phyloP scores from a whole-genome alignment of 2,888 invertebrate species.

The Chloroclystis v-ata region DNA sequence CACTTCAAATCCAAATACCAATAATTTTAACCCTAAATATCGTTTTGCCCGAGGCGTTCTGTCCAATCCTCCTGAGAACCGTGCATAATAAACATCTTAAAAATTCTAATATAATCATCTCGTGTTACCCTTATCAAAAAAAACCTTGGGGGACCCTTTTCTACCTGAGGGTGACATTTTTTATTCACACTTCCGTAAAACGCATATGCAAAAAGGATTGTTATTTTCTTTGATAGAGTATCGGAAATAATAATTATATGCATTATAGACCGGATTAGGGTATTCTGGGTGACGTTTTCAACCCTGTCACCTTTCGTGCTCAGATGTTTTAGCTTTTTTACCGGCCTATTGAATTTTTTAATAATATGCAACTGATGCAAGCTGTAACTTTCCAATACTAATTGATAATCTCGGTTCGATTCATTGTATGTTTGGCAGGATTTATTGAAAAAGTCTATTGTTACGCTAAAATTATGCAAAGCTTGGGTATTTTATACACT shows the following conservation, averaged over 20 bases:
- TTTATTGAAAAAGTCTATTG: conserved; percentile 36
- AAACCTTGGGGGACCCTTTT: conserved; percentile 64
- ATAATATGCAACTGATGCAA: conserved; percentile 67
- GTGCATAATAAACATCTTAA: conserved; percentile 72
- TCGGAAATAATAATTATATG: conserved; percentile 79
- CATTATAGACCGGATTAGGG: conserved; percentile 75
- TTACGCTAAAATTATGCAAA: conserved; percentile 31
- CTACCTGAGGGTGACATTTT: conserved; percentile 75
- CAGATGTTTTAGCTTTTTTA: conserved; percentile 58
- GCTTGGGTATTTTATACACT: conserved; percentile 2
- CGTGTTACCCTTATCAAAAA: conserved; percentile 59
- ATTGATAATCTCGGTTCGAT: conserved; percentile 52
- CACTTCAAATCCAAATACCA: conserved; percentile 23
- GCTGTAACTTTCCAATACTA: conserved; percentile 53
- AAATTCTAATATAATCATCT: conserved; percentile 58
- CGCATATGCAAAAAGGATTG: conserved; percentile 74
- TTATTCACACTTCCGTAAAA: conserved; percentile 75
- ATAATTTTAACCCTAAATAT: conserved; percentile 54
- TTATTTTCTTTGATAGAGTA: conserved; percentile 73
- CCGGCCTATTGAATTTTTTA: conserved; percentile 49
- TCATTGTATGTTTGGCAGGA: conserved; percentile 40
- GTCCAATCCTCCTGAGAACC: conserved; percentile 72
- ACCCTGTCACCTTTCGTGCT: conserved; percentile 70
- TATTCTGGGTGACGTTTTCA: conserved; percentile 64
- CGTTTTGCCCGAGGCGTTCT: conserved; percentile 58